phyloP scores from a whole-genome alignment of 2,888 invertebrate genomes.

The Lamellibrachia satsuma region DNA sequence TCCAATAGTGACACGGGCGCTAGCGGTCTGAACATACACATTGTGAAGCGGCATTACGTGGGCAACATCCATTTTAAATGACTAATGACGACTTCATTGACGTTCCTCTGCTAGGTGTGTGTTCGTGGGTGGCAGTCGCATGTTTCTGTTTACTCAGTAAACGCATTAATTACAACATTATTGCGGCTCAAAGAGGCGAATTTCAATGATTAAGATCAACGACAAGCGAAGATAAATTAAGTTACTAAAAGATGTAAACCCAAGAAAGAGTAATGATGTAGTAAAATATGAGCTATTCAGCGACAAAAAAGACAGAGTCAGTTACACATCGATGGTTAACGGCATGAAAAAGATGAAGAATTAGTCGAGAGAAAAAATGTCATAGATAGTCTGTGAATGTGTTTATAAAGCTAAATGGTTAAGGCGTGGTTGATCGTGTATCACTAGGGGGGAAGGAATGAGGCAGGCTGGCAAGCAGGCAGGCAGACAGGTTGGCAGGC shows the following conservation, averaged over 20 bases:
- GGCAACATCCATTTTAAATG: not conserved
- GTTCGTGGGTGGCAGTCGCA: not conserved
- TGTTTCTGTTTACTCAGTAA: constrained; percentile 1
- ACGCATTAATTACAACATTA: constrained; percentile 2
- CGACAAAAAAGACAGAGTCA: not conserved
- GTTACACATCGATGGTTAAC: constrained; percentile 1
- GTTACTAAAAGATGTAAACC: not conserved
- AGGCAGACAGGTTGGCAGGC: not conserved
- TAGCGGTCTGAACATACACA: not conserved
- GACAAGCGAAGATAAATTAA: not conserved
- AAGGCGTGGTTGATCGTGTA: not conserved
- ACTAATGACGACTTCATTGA: not conserved
- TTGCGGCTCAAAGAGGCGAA: not conserved
- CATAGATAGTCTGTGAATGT: not conserved
- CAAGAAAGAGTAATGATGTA: constrained; percentile 10
- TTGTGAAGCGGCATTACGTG: not conserved
- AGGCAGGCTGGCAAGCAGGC: not conserved
- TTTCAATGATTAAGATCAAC: not conserved
- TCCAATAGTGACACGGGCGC: not conserved
- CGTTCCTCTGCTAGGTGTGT: not conserved
- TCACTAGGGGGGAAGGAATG: not conserved
- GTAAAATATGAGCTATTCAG: not conserved
- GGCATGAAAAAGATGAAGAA: not conserved
- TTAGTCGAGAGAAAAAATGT: not conserved
- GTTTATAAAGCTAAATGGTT: not conserved